phyloP scores from a whole-genome alignment of 2,888 invertebrate genomes.

The Carpatolechia fugitivella region DNA sequence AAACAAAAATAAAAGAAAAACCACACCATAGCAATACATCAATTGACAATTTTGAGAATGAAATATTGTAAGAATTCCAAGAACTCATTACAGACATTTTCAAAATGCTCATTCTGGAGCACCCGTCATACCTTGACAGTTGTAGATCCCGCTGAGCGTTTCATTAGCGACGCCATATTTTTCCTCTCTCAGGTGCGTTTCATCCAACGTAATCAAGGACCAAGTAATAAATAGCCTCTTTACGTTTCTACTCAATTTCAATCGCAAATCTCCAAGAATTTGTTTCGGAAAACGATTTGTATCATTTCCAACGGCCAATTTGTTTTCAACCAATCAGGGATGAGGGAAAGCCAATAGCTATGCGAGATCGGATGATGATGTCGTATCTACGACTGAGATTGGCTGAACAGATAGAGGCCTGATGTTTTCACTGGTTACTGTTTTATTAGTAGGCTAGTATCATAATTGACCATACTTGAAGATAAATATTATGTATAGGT shows the following conservation, averaged over 20 bases:
- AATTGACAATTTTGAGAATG: background rate
- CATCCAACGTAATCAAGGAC: conserved; percentile 34
- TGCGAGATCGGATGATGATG: background rate
- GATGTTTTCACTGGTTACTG: background rate
- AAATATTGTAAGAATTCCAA: background rate
- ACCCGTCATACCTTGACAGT: conserved; percentile 55
- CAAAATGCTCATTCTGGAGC: conserved; percentile 29
- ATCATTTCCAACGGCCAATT: conserved; percentile 11
- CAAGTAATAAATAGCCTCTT: conserved; percentile 38
- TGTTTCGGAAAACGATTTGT: conserved; percentile 26
- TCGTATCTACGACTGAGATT: background rate
- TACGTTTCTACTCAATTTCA: conserved; percentile 32
- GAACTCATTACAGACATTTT: conserved; percentile 34
- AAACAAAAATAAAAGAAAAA: no score
- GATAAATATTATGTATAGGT: no score
- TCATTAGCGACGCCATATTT: conserved; percentile 59
- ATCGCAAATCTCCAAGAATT: conserved; percentile 35
- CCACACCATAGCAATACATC: no score
- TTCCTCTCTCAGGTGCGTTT: conserved; percentile 38
- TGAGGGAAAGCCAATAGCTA: background rate
- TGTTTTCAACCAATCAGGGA: conserved; percentile 6
- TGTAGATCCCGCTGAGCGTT: conserved; percentile 50
- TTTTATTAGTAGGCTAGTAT: no score
- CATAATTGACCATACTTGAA: no score
- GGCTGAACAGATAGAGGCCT: background rate